Evolutionary conservation across 2,797 vertebrate genomes (phyloP).

Genomic region (Cuniculus paca): DNA sequence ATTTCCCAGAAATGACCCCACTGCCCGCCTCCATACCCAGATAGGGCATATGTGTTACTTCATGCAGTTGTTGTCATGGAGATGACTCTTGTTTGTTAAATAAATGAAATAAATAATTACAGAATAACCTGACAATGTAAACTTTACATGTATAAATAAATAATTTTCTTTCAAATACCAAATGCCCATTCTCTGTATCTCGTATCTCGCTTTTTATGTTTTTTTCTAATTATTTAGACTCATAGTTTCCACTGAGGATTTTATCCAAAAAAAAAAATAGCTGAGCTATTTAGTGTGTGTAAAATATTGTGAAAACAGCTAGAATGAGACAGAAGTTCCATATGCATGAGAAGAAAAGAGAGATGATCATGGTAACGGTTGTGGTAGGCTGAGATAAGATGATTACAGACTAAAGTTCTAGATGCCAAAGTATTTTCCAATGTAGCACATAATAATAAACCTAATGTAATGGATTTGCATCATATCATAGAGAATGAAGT

Average conservation of each 20-base stretch:
- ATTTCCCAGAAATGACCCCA: constrained; percentile 24
- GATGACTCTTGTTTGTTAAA: constrained; percentile 79
- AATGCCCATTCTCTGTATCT: constrained; percentile 37
- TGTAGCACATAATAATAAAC: not conserved
- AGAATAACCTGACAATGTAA: constrained; percentile 65
- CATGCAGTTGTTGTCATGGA: constrained; percentile 56
- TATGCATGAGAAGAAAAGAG: not conserved
- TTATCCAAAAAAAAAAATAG: not conserved
- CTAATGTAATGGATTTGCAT: not conserved
- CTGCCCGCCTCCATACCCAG: not conserved
- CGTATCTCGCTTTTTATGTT: constrained; percentile 34
- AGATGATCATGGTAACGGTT: not conserved
- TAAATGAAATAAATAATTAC: constrained; percentile 78
- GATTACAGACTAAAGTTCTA: not conserved
- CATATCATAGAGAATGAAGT: not conserved
- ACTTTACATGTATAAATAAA: constrained; percentile 70
- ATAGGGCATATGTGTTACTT: not conserved
- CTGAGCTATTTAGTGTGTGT: not conserved
- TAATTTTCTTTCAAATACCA: constrained; percentile 70
- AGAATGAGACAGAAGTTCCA: not conserved
- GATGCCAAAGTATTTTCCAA: constrained; percentile 24
- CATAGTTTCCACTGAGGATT: constrained; percentile 54
- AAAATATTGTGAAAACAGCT: not conserved
- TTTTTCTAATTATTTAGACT: not conserved
- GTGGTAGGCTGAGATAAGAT: not conserved